Base-by-base conservation (phyloP, 1,140 invertebrate genomes). In the Drosophila sturtevanti region DNA sequence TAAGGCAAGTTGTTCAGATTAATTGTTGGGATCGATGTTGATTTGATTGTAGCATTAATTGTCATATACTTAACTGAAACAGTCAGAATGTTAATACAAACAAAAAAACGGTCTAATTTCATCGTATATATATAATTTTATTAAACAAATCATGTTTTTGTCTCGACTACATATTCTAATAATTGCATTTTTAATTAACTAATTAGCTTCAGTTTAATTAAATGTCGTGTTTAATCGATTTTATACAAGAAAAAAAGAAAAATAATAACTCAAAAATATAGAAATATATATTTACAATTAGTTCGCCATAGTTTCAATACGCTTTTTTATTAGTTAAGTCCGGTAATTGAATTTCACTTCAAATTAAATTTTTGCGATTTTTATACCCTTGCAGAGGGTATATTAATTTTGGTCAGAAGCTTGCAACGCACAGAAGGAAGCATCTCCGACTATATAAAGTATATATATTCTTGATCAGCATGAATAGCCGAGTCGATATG, bases 1-100 rank as follows among this genome's bases (percentile, higher is more conserved):
- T 55, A 62, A 51, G 63, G 54, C 54, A 62, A 71, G 38, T 67
- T 65, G 59, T 37, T 51, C 0, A 21, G 16, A 18, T 44, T 44
- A 14, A 2, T 44, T 44, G n/a, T 44, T 10, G 7, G 9, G 16
- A 16, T 48, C 10, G 3, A 3, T 48, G 9, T 48, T 58, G 66
- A 18, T 44, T 22, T 38, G n/a, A 12, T 21, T 41, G 5, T 35
- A 56, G 4, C 24, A 16, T 16, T 14, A 58, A 58, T 38, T 58
- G 51, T 18, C 11, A 35, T 59, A 37, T 44, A 35, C 14, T 34
- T 18, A 56, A 18, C n/a, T 55, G 24, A n/a, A 9, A 6, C 14
- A 55, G 31, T 27, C 27, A 56, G 16, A 34, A 60, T 60, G 35
- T 0, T 37, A 60, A 38, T 22, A 37, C 7, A 22, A 37, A 22